phyloP scores from a whole-genome alignment of 2,888 invertebrate species.

The Lasioglossum marginatum region DNA sequence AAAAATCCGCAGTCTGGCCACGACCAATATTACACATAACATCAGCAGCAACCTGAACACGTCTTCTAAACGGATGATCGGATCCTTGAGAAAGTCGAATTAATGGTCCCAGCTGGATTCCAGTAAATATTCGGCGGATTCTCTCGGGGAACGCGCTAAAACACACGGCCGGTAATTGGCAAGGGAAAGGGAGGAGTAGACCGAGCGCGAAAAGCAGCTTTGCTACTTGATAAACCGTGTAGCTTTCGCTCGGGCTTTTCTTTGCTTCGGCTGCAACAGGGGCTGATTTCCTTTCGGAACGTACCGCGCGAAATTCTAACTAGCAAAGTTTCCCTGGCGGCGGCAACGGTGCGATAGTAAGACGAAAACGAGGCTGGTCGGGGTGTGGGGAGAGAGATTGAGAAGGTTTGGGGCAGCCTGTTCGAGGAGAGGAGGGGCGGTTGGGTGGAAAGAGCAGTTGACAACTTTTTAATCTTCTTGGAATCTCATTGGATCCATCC shows the following conservation, averaged over 20 bases:
- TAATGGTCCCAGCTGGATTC: background rate
- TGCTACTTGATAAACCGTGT: conserved; percentile 56
- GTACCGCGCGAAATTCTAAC: conserved; percentile 74
- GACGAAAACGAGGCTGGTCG: conserved; percentile 40
- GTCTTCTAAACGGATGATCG: background rate
- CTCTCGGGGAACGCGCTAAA: background rate
- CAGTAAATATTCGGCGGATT: background rate
- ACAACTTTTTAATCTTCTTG: conserved; percentile 80
- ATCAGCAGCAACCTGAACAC: background rate
- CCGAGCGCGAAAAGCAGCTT: conserved; percentile 38
- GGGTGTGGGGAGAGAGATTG: background rate
- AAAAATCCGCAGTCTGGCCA: no score
- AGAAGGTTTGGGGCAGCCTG: conserved; percentile 20
- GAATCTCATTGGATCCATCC: conserved; percentile 75
- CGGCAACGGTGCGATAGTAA: conserved; percentile 42
- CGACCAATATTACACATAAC: background rate
- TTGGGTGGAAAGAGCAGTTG: conserved; percentile 70
- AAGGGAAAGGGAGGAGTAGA: background rate
- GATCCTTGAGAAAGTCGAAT: background rate
- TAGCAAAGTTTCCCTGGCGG: conserved; percentile 70
- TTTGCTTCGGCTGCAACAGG: conserved; percentile 52
- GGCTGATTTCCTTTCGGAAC: conserved; percentile 72
- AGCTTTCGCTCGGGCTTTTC: conserved; percentile 55
- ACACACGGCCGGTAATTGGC: conserved; percentile 12
- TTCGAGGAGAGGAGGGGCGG: conserved; percentile 5